phyloP scores from a whole-genome alignment of 2,113 vertebrate genomes.

The Lathamus discolor region DNA sequence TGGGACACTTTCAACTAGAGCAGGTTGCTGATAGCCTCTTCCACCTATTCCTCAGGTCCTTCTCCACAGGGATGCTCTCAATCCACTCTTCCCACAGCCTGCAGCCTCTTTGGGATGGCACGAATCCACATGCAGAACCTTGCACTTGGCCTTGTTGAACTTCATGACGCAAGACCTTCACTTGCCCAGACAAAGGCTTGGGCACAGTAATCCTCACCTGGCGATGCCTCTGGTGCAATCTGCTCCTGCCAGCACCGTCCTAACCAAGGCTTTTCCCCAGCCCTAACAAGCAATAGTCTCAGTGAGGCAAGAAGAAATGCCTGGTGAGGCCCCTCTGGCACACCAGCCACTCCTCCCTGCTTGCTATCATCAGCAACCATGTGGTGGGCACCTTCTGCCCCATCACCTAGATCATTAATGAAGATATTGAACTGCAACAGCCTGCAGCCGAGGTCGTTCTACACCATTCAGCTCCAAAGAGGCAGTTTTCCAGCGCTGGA shows the following conservation, averaged over 20 bases:
- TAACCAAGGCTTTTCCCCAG: not conserved
- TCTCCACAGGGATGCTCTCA: not conserved
- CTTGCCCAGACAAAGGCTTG: not conserved
- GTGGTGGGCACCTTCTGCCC: not conserved
- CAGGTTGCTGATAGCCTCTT: not conserved
- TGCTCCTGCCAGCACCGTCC: too few relatives aligned
- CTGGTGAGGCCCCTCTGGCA: not conserved
- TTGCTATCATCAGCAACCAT: not conserved
- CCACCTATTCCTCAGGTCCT: not conserved
- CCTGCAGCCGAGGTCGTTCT: not conserved
- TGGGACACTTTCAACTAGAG: not conserved
- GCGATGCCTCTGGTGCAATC: too few relatives aligned
- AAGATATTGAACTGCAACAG: not conserved
- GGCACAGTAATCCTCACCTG: too few relatives aligned
- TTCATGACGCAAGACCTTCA: not conserved
- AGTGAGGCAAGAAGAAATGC: not conserved
- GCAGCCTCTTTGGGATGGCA: not conserved
- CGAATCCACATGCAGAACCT: not conserved
- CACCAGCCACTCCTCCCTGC: not conserved
- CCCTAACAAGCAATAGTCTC: not conserved
- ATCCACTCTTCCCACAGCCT: not conserved
- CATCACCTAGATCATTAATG: not conserved
- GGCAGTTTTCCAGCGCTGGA: not conserved
- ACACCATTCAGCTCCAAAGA: not conserved
- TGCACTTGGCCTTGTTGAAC: not conserved